phyloP scores from a whole-genome alignment of 1,140 invertebrate genomes.

The Heliconius eleuchia region DNA sequence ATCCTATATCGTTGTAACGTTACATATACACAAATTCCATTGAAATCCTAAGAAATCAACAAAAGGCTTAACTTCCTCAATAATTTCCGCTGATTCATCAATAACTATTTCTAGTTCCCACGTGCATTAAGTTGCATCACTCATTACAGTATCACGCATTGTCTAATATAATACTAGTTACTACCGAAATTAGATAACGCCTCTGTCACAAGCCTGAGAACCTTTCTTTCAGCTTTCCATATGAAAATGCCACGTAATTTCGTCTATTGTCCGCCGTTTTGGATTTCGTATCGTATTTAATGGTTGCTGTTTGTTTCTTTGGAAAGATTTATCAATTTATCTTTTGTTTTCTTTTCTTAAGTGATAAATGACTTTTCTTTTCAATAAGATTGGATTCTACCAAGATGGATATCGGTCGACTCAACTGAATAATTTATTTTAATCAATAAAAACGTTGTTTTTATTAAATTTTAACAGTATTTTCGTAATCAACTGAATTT shows the following conservation, averaged over 20 bases:
- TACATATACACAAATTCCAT: not conserved
- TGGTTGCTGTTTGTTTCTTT: not conserved
- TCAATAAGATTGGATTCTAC: no score
- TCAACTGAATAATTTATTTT: no score
- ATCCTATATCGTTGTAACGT: not conserved
- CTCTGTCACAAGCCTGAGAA: conserved; percentile 32
- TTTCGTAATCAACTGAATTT: no score
- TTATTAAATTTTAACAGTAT: no score
- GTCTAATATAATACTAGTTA: conserved; percentile 32
- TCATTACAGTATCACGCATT: conserved; percentile 36
- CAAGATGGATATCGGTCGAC: no score
- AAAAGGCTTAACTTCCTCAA: conserved; percentile 24
- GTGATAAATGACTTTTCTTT: not conserved
- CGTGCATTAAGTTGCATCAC: conserved; percentile 24
- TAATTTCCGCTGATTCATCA: conserved; percentile 26
- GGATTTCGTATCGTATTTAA: conserved; percentile 1
- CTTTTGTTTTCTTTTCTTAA: not conserved
- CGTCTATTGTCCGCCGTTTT: conserved; percentile 24
- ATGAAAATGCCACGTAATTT: conserved; percentile 34
- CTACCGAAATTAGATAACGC: conserved; percentile 43
- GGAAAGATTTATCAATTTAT: not conserved
- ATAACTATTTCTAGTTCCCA: conserved; percentile 26
- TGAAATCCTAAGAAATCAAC: not conserved
- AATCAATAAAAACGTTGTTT: no score
- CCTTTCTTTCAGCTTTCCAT: conserved; percentile 38